Conservation (phyloP, 2,113 vertebrate genomes). For the Canis aureus region DNA sequence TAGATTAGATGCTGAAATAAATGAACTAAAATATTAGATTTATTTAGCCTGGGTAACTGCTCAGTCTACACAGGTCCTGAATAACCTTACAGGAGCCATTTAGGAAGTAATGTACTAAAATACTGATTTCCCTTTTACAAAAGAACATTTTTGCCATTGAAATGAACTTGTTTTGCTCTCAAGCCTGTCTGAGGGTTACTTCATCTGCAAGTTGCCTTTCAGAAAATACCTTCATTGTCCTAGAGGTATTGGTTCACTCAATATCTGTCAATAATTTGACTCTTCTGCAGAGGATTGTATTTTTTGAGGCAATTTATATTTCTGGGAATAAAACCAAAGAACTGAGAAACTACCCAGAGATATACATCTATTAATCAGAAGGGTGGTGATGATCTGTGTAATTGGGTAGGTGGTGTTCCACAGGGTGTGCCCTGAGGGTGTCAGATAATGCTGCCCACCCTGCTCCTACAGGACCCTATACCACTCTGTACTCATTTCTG, state of each 20-base stretch:
- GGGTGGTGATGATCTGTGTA: not conserved
- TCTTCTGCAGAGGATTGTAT: not conserved
- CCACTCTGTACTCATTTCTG: not conserved
- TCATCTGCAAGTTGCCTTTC: not conserved
- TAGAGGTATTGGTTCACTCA: not conserved
- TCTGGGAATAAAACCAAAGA: not conserved
- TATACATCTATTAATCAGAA: not conserved
- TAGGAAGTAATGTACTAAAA: not conserved
- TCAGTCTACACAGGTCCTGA: not conserved
- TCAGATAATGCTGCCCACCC: not conserved
- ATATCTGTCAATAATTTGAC: not conserved
- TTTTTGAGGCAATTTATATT: not conserved
- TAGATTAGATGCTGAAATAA: not conserved
- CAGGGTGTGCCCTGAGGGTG: too few species aligned
- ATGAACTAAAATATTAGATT: not conserved
- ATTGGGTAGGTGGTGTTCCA: not conserved
- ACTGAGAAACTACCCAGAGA: not conserved
- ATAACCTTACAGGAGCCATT: not conserved
- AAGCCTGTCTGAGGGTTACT: not conserved
- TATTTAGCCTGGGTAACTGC: not conserved
- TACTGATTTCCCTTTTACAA: not conserved
- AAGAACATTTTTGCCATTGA: not conserved
- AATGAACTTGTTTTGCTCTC: not conserved
- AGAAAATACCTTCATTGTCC: not conserved
- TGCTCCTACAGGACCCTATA: fast-evolving